A percentile compares a stretch with the other conserved stretches of the same genome.
Evolutionary conservation across 2,888 invertebrate genomes (phyloP).

Genomic region (Melieria crassipennis): DNA sequence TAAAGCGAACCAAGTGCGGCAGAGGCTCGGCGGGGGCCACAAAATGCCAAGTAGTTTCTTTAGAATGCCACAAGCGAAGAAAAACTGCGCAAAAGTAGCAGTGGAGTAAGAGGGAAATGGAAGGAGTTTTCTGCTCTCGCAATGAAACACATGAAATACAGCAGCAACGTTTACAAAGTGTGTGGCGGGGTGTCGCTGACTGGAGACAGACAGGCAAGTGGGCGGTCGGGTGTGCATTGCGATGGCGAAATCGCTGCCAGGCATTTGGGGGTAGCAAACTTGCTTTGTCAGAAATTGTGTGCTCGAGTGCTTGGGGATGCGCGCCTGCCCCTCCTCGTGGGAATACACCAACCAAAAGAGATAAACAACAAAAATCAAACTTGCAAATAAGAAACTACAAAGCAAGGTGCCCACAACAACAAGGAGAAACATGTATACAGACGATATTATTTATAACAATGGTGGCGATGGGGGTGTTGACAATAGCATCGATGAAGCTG

Average conservation of each 20-base stretch:
- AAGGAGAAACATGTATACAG: too few relatives aligned
- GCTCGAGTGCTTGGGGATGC: background rate
- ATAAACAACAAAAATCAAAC: constrained; percentile 36
- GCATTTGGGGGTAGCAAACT: constrained; percentile 26
- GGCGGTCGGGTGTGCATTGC: too few relatives aligned
- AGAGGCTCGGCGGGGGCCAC: background rate
- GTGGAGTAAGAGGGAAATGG: background rate
- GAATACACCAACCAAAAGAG: constrained; percentile 30
- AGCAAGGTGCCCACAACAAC: background rate
- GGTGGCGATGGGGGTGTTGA: too few relatives aligned
- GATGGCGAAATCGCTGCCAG: constrained; percentile 13
- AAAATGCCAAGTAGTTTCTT: background rate
- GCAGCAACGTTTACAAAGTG: background rate
- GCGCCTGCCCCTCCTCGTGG: constrained; percentile 20
- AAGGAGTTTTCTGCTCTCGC: background rate
- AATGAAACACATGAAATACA: background rate
- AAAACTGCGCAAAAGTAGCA: constrained; percentile 8
- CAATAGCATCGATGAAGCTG: too few relatives aligned
- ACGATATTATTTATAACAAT: too few relatives aligned
- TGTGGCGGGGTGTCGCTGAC: too few relatives aligned
- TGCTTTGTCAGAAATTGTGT: background rate
- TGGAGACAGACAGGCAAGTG: too few relatives aligned
- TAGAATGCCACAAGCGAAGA: constrained; percentile 4
- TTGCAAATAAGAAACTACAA: constrained; percentile 38
- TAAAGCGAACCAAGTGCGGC: constrained; percentile 15